A percentile compares a stretch with the other conserved stretches of the same genome.
Evolutionary conservation across 1,140 invertebrate genomes (phyloP).

Genomic region (Cydia splendana): DNA sequence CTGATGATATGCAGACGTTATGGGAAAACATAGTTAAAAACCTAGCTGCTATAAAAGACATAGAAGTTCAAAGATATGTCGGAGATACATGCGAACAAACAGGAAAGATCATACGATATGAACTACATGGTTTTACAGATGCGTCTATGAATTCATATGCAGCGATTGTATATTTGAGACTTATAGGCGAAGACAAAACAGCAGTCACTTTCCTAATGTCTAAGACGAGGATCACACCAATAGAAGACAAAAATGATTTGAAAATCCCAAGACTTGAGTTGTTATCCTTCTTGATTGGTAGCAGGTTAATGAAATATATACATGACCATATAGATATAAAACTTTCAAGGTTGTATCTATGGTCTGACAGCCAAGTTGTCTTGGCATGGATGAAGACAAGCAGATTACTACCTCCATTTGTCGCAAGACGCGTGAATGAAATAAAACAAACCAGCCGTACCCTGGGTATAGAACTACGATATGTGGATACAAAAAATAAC

Average conservation of each 20-base stretch:
- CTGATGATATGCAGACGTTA: slow-evolving; percentile 3
- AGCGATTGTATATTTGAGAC: slow-evolving; percentile 5
- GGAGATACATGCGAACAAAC: neutral
- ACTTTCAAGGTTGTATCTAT: neutral
- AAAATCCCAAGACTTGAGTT: slow-evolving; percentile 33
- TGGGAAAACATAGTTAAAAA: neutral
- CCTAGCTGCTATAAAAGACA: neutral
- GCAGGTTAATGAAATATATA: slow-evolving; percentile 32
- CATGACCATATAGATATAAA: neutral
- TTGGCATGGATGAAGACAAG: slow-evolving; percentile 10
- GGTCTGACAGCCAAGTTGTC: slow-evolving; percentile 34
- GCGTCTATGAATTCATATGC: slow-evolving; percentile 33
- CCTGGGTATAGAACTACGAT: neutral
- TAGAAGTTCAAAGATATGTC: slow-evolving; percentile 30
- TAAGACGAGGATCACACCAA: slow-evolving; percentile 23
- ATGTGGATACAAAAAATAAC: slow-evolving; percentile 3
- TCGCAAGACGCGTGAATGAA: slow-evolving; percentile 22
- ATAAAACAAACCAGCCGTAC: slow-evolving; percentile 1
- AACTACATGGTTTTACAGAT: slow-evolving; percentile 35
- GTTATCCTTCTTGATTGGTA: slow-evolving; percentile 22
- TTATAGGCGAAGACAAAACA: neutral
- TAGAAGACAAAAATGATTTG: slow-evolving; percentile 25
- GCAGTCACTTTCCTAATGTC: slow-evolving; percentile 11
- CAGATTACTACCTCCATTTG: slow-evolving; percentile 32
- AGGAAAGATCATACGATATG: neutral